phyloP scores from a whole-genome alignment of 2,113 vertebrate genomes.

The Oncorhynchus gorbuscha region DNA sequence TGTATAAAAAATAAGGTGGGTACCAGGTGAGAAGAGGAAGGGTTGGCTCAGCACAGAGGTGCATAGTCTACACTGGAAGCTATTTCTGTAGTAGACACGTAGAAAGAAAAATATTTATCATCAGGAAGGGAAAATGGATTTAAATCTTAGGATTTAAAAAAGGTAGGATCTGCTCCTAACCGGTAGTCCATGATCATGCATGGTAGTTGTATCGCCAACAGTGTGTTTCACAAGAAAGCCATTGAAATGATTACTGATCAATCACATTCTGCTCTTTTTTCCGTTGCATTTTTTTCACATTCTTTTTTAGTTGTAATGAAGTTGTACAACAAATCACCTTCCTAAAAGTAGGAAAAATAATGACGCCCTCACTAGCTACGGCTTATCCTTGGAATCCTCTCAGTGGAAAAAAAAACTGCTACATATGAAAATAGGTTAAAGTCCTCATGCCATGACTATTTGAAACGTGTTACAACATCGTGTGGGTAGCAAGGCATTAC shows the following conservation, averaged over 20 bases:
- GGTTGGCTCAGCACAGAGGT: not conserved
- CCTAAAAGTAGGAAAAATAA: not conserved
- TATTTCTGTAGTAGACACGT: not conserved
- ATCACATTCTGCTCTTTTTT: not conserved
- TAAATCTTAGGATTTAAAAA: not conserved
- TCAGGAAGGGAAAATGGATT: not conserved
- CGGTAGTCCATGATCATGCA: not conserved
- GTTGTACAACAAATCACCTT: not conserved
- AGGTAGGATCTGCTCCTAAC: not conserved
- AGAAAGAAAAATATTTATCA: not conserved
- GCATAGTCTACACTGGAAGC: not conserved
- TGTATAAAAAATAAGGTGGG: not conserved
- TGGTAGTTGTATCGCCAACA: not conserved
- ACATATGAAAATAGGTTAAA: constrained; percentile 16
- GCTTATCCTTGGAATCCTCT: not conserved
- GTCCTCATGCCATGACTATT: constrained; percentile 4
- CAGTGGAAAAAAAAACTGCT: not conserved
- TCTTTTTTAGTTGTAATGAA: not conserved
- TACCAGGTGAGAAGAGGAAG: not conserved
- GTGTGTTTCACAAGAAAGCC: not conserved
- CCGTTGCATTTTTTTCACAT: not conserved
- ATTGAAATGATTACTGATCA: not conserved
- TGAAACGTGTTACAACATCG: not conserved
- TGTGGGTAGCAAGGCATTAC: constrained; percentile 6
- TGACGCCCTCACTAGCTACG: not conserved